Conservation (phyloP, 2,113 vertebrate genomes). For the Bubo bubo region DNA sequence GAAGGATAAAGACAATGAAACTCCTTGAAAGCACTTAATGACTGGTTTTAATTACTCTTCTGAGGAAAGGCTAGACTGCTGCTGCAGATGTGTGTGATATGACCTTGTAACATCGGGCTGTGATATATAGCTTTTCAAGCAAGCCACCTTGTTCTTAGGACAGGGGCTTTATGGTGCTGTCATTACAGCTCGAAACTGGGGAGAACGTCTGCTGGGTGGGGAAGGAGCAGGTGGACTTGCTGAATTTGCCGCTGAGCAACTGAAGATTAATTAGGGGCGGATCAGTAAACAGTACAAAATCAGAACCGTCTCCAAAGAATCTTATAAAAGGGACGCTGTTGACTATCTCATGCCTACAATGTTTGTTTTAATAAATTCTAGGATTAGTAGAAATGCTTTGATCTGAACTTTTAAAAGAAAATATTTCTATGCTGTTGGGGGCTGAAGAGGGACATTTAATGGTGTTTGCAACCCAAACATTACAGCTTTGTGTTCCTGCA, state of each 20-base stretch:
- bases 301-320: slow-evolving; percentile 54
- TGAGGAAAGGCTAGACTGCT: slow-evolving; percentile 45
- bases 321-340: slow-evolving; percentile 54
- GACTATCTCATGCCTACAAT: slow-evolving; percentile 54
- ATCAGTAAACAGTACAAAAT: slow-evolving; percentile 49
- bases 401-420: slow-evolving; percentile 65
- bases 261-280: slow-evolving; percentile 54
- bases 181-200: not conserved
- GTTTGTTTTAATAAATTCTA: slow-evolving; percentile 68
- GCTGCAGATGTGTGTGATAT: not conserved
- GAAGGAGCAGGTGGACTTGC: slow-evolving; percentile 50
- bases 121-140: slow-evolving; percentile 23
- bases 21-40: slow-evolving; percentile 45
- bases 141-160: slow-evolving; percentile 29
- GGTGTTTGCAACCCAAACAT: slow-evolving; percentile 63
- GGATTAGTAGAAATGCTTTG: slow-evolving; percentile 65
- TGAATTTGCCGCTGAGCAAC: slow-evolving; percentile 48
- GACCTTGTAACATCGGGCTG: not conserved
- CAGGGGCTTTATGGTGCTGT: slow-evolving; percentile 17
- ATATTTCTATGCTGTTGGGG: slow-evolving; percentile 63
- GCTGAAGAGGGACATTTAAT: slow-evolving; percentile 52
- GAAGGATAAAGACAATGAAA: slow-evolving; percentile 80
- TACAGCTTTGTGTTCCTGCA: slow-evolving; percentile 51
- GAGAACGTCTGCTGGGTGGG: not conserved
- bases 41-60: slow-evolving; percentile 39